Evolutionary conservation across 1,140 invertebrate species (phyloP).

Genomic region (Pseudomyrmex sp.): DNA sequence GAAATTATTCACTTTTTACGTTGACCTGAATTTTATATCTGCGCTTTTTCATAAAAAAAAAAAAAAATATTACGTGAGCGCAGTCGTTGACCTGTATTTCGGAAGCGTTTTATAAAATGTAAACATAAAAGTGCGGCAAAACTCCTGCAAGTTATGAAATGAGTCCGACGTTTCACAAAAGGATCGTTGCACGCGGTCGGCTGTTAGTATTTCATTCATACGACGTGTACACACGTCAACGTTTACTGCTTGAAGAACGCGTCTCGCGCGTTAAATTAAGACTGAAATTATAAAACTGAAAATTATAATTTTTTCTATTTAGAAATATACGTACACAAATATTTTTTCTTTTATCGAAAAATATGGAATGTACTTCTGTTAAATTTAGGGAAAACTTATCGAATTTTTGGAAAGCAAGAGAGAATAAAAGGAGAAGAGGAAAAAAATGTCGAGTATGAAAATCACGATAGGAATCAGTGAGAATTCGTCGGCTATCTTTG

Average conservation of each 20-base stretch:
- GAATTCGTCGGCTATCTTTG: too few species aligned
- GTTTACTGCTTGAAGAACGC: neutral
- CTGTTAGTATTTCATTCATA: constrained; percentile 45
- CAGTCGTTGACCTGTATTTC: constrained; percentile 35
- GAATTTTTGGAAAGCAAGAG: too few species aligned
- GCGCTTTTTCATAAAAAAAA: neutral
- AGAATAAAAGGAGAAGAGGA: too few species aligned
- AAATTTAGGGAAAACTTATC: too few species aligned
- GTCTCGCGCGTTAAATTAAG: neutral
- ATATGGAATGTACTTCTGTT: too few species aligned
- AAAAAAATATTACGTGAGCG: constrained; percentile 14
- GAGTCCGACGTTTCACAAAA: constrained; percentile 37
- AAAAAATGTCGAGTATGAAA: too few species aligned
- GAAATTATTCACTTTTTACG: constrained; percentile 37
- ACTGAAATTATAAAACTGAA: neutral
- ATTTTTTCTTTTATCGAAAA: too few species aligned
- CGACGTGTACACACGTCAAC: neutral
- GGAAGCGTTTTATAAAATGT: constrained; percentile 41
- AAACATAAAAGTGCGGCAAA: constrained; percentile 34
- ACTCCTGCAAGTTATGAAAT: constrained; percentile 46
- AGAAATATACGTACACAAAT: neutral
- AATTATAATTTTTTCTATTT: constrained; percentile 32
- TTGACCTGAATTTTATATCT: constrained; percentile 30
- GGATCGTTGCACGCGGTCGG: constrained; percentile 10
- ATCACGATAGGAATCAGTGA: too few species aligned